Base-by-base conservation (phyloP, 2,888 invertebrate species). In the Yponomeuta sedellus region DNA sequence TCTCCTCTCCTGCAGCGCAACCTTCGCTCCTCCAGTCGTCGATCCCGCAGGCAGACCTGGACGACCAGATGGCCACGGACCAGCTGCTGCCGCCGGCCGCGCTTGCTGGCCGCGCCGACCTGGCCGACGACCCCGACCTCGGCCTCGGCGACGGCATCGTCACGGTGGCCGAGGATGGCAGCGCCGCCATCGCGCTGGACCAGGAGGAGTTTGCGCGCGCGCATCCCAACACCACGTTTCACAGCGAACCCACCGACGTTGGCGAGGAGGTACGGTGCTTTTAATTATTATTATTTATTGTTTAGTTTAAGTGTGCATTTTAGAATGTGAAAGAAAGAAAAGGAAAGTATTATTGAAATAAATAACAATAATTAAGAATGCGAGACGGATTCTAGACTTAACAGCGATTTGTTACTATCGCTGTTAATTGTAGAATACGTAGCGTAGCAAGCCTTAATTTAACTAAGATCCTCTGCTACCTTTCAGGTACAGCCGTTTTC, bases 151-250 rank as follows among this genome's bases (percentile, higher is more conserved):
- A 86, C 2, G 89, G 88, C n/a, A 85, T 88, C 0, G 90, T 88
- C 52, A 85, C 88, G 0, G 89, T 88, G n/a, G 83, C 83, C 66
- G 86, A 83, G 64, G 87, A 85, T 61, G 88, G 86, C 1, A 75
- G 79, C 62, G 81, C 86, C 0, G 85, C 86, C 34, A 84, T 88
- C 20, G 77, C 83, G 2, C 67, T 90, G 4, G 86, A 90, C 65
- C 87, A 88, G n/a, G 91, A 91, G 70, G 92, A 92, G 77, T 92
- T 92, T 67, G 92, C 91, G 0, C 70, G 88, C 12, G 81, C 89
- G 0, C 92, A 92, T 68, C 92, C 92, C 0, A 92, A 92, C 64
- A 92, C 92, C 0, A 92, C 92, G 0, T 92, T 92, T 74, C 91
- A 91, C 66, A 88, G 85, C 34, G 91, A 91, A 67, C 88, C 90